Percentiles rank a stretch among this genome's conserved stretches.
Conservation (phyloP, 2,797 vertebrate genomes). For the Amphiprion clarkii region DNA sequence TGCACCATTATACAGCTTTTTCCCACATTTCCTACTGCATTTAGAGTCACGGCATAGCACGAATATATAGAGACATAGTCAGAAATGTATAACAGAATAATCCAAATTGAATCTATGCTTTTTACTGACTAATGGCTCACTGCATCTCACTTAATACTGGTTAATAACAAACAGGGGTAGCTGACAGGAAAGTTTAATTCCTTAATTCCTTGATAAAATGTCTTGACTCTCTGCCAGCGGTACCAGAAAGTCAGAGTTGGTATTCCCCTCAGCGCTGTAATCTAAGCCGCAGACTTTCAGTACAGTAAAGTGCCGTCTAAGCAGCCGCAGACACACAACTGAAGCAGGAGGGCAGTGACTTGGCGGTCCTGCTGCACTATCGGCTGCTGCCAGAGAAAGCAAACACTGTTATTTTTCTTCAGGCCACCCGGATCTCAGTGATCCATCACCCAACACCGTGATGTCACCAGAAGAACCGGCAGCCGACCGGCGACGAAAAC, state of each 20-base stretch:
- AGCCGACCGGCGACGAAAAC: slow-evolving; percentile 68
- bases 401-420: slow-evolving; percentile 58
- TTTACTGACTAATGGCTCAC: not conserved
- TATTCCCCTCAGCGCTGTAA: slow-evolving; percentile 22
- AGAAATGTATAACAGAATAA: not conserved
- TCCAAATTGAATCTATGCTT: not conserved
- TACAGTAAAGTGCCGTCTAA: slow-evolving; percentile 35
- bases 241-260: slow-evolving; percentile 8
- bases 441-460: slow-evolving; percentile 61
- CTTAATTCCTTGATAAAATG: not conserved
- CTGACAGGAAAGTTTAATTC: slow-evolving; percentile 17
- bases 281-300: slow-evolving; percentile 22
- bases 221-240: slow-evolving; percentile 29
- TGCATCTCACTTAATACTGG: slow-evolving; percentile 9
- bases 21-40: not conserved
- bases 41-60: not conserved
- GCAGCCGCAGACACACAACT: slow-evolving; percentile 48
- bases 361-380: slow-evolving; percentile 18
- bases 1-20: too few relatives aligned
- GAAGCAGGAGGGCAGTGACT: slow-evolving; percentile 30
- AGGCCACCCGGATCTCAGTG: slow-evolving; percentile 51
- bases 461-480: slow-evolving; percentile 63
- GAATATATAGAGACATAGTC: not conserved
- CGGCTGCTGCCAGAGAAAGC: slow-evolving; percentile 57
- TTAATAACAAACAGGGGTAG: slow-evolving; percentile 18